Percentiles rank a stretch among this genome's conserved stretches.
These are phyloP conservation scores for Aspidiotus destructor DNA, from an alignment of 2,888 invertebrate genomes.

Conservation along the genomic window DNA sequence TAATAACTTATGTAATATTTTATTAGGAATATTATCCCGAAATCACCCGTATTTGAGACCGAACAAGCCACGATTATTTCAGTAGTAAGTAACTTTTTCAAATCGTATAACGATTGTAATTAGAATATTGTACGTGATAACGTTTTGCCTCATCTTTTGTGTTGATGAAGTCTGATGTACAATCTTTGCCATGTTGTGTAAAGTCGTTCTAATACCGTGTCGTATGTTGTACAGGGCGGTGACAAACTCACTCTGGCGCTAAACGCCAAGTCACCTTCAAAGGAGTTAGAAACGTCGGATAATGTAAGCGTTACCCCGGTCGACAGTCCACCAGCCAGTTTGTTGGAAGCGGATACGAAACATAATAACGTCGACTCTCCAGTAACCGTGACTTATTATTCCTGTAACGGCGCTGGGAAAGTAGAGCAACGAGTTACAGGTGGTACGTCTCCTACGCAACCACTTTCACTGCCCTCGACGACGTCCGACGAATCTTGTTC, in stretches of 20 bases:
- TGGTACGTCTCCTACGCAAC: slow-evolving; percentile 37
- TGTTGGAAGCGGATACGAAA: slow-evolving; percentile 38
- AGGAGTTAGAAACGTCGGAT: slow-evolving; percentile 34
- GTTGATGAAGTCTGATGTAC: background rate
- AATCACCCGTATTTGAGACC: slow-evolving; percentile 30
- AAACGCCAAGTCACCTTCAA: slow-evolving; percentile 36
- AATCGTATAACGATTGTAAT: too few species aligned
- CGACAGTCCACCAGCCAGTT: slow-evolving; percentile 17
- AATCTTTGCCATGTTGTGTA: too few species aligned
- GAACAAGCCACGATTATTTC: slow-evolving; percentile 58
- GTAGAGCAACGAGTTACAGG: slow-evolving; percentile 43
- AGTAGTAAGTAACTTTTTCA: slow-evolving; percentile 52
- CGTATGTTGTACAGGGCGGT: slow-evolving; percentile 40
- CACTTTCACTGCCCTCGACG: slow-evolving; percentile 35
- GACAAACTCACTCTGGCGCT: slow-evolving; percentile 41
- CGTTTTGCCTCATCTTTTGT: slow-evolving; percentile 15
- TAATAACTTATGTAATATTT: too few species aligned
- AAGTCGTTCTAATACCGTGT: too few species aligned
- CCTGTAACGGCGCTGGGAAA: slow-evolving; percentile 47
- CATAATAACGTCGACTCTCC: slow-evolving; percentile 44
- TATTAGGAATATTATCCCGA: background rate
- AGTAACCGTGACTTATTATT: slow-evolving; percentile 54
- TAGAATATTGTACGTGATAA: slow-evolving; percentile 31
- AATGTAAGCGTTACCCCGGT: slow-evolving; percentile 28
- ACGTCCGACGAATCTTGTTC: slow-evolving; percentile 39